Evolutionary conservation across 1,140 invertebrate species (phyloP).

Genomic region (Drosophila novamexicana): DNA sequence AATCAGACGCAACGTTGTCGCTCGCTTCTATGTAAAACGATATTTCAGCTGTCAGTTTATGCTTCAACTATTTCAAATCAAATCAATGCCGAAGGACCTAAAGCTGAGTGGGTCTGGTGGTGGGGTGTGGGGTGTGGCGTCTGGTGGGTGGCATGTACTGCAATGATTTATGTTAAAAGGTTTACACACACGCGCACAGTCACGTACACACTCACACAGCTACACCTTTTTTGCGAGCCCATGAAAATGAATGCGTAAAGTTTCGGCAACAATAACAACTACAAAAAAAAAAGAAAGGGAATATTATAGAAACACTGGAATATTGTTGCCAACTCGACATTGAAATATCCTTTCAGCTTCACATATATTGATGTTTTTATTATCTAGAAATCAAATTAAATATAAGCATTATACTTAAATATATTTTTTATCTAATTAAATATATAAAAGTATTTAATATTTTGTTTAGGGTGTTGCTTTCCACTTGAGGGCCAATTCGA

Average conservation of each 20-base stretch:
- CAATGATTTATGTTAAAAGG: constrained; percentile 80
- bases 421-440: no score
- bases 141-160: constrained; percentile 2
- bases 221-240: constrained; percentile 46
- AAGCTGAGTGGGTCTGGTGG: background rate
- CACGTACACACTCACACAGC: constrained; percentile 13
- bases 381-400: no score
- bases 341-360: background rate
- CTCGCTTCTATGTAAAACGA: constrained; percentile 67
- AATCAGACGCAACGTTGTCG: constrained; percentile 69
- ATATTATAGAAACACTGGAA: background rate
- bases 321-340: background rate
- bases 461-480: background rate
- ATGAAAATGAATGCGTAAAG: constrained; percentile 48
- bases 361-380: no score
- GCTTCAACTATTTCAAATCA: constrained; percentile 79
- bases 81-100: constrained; percentile 73
- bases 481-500: background rate
- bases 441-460: no score
- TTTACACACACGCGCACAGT: constrained; percentile 39
- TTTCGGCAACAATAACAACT: constrained; percentile 25
- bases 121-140: background rate
- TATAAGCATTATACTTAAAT: no score
- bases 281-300: constrained; percentile 9
- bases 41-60: constrained; percentile 81